Conservation (phyloP, 1,140 invertebrate genomes). For the Chelonus insularis region DNA sequence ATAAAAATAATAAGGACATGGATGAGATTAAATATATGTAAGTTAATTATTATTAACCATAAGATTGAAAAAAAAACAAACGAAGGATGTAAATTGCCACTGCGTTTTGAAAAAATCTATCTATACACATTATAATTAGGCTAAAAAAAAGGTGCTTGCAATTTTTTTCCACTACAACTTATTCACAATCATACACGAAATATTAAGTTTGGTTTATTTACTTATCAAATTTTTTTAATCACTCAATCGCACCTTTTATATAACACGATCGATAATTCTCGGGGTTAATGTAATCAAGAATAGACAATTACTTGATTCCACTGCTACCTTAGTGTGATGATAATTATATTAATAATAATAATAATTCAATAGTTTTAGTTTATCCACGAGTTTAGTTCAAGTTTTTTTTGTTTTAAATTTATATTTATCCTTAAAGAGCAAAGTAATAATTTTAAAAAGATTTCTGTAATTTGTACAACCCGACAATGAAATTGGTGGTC, state of each 20-base stretch:
- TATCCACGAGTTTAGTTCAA: background rate
- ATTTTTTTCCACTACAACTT: too few species aligned
- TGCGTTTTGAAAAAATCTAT: too few species aligned
- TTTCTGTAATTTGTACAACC: slow-evolving; percentile 27
- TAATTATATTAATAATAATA: background rate
- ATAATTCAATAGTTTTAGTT: background rate
- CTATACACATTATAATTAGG: too few species aligned
- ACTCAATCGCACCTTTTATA: slow-evolving; percentile 24
- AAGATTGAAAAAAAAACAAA: too few species aligned
- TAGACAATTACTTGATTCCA: slow-evolving; percentile 12
- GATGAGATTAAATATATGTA: too few species aligned
- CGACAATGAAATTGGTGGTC: slow-evolving; percentile 28
- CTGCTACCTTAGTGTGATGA: too few species aligned
- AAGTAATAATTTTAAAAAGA: slow-evolving; percentile 22
- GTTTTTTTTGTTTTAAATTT: background rate
- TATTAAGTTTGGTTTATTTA: slow-evolving; percentile 14
- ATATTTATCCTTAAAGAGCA: slow-evolving; percentile 22
- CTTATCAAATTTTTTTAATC: slow-evolving; percentile 14
- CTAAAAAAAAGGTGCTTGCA: too few species aligned
- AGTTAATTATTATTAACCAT: too few species aligned
- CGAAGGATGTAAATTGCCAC: too few species aligned
- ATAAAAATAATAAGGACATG: too few species aligned
- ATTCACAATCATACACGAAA: slow-evolving; percentile 28
- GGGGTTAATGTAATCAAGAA: background rate
- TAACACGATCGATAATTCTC: slow-evolving; percentile 19